Percentiles rank a stretch among this genome's conserved stretches.
These are phyloP conservation scores for Lucinisca nassula DNA, from an alignment of 2,888 invertebrate genomes.

Conservation along the genomic window DNA sequence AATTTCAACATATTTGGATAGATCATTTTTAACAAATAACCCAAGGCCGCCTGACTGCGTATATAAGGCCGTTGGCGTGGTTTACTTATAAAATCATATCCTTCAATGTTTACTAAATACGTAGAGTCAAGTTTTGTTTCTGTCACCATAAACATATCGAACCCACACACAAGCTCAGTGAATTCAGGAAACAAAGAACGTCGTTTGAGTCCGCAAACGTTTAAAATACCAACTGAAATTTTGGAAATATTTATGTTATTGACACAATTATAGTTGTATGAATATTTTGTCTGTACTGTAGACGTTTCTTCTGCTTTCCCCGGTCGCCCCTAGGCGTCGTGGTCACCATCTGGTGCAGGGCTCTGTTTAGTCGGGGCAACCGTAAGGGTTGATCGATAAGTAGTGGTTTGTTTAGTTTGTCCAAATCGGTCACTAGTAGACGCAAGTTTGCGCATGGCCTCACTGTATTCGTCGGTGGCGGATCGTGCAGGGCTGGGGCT, in stretches of 20 bases:
- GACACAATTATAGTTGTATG: no score
- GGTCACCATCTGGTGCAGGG: no score
- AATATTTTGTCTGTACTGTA: no score
- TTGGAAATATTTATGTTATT: neutral
- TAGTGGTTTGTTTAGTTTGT: neutral
- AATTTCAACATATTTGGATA: neutral
- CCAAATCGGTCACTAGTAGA: neutral
- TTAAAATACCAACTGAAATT: neutral
- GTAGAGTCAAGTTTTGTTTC: conserved; percentile 17
- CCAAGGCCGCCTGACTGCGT: conserved; percentile 25
- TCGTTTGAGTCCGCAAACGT: conserved; percentile 32
- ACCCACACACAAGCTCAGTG: neutral
- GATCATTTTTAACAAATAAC: neutral
- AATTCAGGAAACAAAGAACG: conserved; percentile 5
- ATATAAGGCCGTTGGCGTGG: conserved; percentile 8
- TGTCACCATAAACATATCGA: neutral
- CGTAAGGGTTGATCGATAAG: neutral
- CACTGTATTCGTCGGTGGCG: neutral
- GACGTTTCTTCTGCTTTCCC: no score
- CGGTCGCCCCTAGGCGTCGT: no score
- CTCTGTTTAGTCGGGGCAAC: no score
- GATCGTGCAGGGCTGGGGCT: neutral
- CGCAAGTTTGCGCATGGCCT: neutral
- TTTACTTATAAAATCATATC: conserved; percentile 2
- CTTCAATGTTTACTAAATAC: conserved; percentile 4